These are phyloP conservation scores for Myotis brandtii DNA, from an alignment of 2,113 vertebrate species.

Conservation along the genomic window DNA sequence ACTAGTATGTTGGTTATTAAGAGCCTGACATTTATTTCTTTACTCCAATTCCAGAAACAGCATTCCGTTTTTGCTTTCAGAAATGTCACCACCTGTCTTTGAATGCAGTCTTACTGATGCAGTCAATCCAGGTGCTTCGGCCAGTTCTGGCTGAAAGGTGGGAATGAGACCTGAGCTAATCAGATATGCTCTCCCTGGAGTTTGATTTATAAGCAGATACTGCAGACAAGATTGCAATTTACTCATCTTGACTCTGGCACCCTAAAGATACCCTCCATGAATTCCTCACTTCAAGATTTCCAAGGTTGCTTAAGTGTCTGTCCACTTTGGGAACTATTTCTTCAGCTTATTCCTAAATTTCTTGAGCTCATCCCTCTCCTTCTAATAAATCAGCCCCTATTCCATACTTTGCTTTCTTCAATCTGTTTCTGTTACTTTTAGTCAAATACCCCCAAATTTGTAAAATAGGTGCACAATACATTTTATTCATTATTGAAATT, in stretches of 20 bases:
- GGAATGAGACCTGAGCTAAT: background rate
- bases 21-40: background rate
- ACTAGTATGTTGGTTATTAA: background rate
- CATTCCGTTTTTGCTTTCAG: background rate
- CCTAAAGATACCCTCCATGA: background rate
- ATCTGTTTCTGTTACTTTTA: background rate
- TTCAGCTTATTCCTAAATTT: background rate
- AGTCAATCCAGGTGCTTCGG: background rate
- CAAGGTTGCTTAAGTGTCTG: background rate
- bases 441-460: background rate
- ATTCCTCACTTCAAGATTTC: background rate
- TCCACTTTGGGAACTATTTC: background rate
- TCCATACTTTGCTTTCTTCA: background rate
- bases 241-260: fast-evolving
- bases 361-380: background rate
- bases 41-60: background rate
- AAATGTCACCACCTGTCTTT: background rate
- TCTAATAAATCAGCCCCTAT: background rate
- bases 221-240: background rate
- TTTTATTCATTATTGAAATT: background rate
- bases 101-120: background rate
- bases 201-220: background rate
- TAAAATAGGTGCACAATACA: background rate
- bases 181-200: background rate
- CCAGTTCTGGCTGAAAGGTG: fast-evolving